Percentiles rank a stretch among this genome's conserved stretches.
These are phyloP conservation scores for Heteromyza rotundicornis DNA, from an alignment of 2,888 invertebrate genomes.

Conservation along the genomic window DNA sequence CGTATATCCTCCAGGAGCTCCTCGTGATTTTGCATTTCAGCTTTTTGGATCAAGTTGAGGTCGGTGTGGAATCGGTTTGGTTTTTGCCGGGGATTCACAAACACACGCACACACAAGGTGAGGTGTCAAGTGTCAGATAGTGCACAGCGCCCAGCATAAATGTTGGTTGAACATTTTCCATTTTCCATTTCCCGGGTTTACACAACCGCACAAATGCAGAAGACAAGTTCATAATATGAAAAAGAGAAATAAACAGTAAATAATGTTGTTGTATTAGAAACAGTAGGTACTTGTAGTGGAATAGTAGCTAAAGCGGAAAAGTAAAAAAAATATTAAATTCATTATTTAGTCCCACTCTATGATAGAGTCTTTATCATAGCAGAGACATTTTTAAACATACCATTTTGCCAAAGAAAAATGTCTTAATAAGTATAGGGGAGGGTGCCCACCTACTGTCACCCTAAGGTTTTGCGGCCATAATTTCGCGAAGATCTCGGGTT, in stretches of 20 bases:
- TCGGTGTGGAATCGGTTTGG: not conserved
- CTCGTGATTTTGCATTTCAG: conserved; percentile 62
- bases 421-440: no score
- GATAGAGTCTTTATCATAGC: no score
- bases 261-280: not conserved
- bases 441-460: no score
- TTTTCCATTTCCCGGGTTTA: not conserved
- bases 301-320: no score
- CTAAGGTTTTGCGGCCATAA: no score
- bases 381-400: no score
- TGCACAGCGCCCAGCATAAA: not conserved
- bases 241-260: not conserved
- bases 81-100: not conserved
- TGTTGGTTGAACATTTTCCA: not conserved
- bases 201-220: not conserved
- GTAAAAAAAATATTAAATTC: no score
- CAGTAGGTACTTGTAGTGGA: no score
- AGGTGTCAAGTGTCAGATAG: not conserved
- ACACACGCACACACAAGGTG: not conserved
- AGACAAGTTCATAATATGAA: not conserved
- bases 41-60: no score
- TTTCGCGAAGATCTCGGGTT: no score
- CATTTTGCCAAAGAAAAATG: no score
- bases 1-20: conserved; percentile 62
- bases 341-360: no score